A percentile compares a stretch with the other conserved stretches of the same genome.
These are phyloP conservation scores for Zoanthus sansibaricus DNA, from an alignment of 92 coral and sea anemone genomes.

Conservation along the genomic window DNA sequence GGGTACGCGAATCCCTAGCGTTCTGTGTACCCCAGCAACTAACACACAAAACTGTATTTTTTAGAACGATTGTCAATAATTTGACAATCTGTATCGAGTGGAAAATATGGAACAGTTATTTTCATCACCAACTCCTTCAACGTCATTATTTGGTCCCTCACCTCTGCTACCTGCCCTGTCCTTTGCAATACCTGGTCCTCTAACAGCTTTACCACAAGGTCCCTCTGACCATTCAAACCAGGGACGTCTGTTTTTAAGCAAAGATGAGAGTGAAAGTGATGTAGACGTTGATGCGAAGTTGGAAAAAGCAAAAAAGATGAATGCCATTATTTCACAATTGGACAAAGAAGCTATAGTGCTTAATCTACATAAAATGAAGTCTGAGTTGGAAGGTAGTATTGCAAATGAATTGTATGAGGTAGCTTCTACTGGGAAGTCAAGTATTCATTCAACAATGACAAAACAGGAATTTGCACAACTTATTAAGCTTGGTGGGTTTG, in stretches of 20 bases:
- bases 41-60: too few species aligned
- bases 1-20: too few species aligned
- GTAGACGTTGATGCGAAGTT: neutral
- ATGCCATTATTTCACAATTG: neutral
- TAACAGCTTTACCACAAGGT: neutral
- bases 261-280: neutral
- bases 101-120: too few species aligned
- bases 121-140: neutral
- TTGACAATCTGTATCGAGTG: too few species aligned
- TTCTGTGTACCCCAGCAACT: too few species aligned
- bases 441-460: neutral
- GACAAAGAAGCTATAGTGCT: neutral
- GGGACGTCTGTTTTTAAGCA: too few species aligned
- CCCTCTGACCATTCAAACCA: too few species aligned
- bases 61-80: too few species aligned
- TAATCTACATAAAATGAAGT: neutral
- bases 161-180: neutral
- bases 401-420: neutral
- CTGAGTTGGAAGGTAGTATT: neutral
- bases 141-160: neutral
- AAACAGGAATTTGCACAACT: neutral
- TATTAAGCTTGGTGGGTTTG: constrained; percentile 9
- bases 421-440: neutral
- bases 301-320: too few species aligned
- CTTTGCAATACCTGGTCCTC: neutral